A percentile compares a stretch with the other conserved stretches of the same genome.
Conservation (phyloP, 2,113 vertebrate genomes). For the Lasiurus cinereus region DNA sequence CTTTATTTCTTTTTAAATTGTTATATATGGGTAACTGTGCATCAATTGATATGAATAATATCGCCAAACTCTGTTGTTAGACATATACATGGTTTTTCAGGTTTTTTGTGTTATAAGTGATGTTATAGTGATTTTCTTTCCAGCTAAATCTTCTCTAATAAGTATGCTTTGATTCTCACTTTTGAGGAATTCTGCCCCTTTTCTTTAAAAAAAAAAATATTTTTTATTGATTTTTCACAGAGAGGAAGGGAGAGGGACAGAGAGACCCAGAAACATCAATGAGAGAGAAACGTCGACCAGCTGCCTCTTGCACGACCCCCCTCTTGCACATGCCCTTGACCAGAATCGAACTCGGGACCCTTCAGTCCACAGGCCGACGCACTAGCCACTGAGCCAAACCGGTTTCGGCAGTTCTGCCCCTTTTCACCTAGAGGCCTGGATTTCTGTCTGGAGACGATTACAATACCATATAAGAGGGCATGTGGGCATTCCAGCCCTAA, state of each 20-base stretch:
- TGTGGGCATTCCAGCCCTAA: not conserved
- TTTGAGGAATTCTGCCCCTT: not conserved
- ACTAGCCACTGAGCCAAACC: too few species aligned
- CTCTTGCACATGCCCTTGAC: too few species aligned
- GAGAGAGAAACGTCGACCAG: too few species aligned
- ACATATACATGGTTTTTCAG: not conserved
- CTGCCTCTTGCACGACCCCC: too few species aligned
- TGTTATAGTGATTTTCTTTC: not conserved
- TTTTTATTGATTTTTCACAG: too few species aligned
- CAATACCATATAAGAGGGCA: not conserved
- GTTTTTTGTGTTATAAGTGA: not conserved
- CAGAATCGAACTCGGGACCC: too few species aligned
- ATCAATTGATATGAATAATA: not conserved
- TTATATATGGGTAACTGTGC: not conserved
- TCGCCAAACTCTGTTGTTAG: not conserved
- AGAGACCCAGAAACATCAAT: too few species aligned
- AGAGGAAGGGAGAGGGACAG: too few species aligned
- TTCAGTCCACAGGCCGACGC: too few species aligned
- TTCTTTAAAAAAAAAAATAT: not conserved
- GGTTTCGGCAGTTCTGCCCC: not conserved
- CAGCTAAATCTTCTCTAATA: not conserved
- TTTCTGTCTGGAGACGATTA: constrained; percentile 34
- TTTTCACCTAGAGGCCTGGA: not conserved
- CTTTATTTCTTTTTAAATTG: constrained; percentile 13
- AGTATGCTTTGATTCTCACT: constrained; percentile 27